phyloP scores from a whole-genome alignment of 2,888 invertebrate genomes.

The Tortricodes alternella region DNA sequence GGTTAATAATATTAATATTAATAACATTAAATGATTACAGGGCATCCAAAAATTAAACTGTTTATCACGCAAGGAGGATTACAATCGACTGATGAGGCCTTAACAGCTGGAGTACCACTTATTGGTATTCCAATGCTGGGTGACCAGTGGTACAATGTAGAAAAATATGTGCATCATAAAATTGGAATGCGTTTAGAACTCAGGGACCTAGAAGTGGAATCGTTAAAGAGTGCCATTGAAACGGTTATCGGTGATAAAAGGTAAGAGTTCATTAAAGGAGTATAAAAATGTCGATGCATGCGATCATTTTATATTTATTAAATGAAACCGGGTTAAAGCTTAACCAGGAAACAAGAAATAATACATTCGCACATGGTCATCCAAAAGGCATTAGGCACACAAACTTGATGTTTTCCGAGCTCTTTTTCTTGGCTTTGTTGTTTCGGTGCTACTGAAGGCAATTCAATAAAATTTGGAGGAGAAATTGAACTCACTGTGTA shows the following conservation, averaged over 20 bases:
- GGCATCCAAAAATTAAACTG: constrained; percentile 49
- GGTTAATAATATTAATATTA: neutral
- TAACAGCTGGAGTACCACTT: constrained; percentile 43
- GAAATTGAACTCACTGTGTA: too few relatives aligned
- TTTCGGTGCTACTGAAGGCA: too few relatives aligned
- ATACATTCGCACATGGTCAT: too few relatives aligned
- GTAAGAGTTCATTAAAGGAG: too few relatives aligned
- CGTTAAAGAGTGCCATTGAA: constrained; percentile 33
- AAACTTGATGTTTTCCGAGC: too few relatives aligned
- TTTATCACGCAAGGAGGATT: constrained; percentile 51
- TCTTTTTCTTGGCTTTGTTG: too few relatives aligned
- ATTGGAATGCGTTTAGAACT: constrained; percentile 35
- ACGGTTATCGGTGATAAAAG: constrained; percentile 17
- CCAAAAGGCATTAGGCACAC: too few relatives aligned
- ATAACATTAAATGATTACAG: neutral
- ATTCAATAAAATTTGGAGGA: too few relatives aligned
- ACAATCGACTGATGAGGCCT: constrained; percentile 46
- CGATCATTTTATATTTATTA: too few relatives aligned
- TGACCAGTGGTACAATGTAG: constrained; percentile 34
- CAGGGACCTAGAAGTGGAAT: constrained; percentile 33
- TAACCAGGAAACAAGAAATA: too few relatives aligned
- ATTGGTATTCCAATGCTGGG: constrained; percentile 44
- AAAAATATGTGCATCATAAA: constrained; percentile 30
- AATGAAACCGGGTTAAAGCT: too few relatives aligned
- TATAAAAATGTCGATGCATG: too few relatives aligned